A percentile compares a stretch with the other conserved stretches of the same genome.
phyloP scores from a whole-genome alignment of 2,797 vertebrate species.

The Pterois miles region DNA sequence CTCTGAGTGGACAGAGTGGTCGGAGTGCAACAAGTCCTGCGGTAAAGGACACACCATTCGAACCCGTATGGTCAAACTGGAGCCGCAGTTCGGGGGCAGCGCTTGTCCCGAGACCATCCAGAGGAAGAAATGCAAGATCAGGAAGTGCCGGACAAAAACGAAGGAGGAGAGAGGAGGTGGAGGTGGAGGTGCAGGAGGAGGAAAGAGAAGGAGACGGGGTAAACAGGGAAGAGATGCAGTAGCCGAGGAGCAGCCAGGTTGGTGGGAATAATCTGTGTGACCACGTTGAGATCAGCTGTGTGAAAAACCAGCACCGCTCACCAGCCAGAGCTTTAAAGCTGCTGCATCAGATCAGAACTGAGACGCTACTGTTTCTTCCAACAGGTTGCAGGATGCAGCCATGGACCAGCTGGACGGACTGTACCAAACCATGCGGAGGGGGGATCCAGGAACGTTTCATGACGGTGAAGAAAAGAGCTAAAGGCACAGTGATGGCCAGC shows the following conservation, averaged over 20 bases:
- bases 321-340: background rate
- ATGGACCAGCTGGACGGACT: conserved; percentile 93
- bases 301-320: no score
- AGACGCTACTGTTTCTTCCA: conserved; percentile 9
- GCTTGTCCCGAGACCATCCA: conserved; percentile 94
- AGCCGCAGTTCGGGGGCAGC: conserved; percentile 92
- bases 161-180: conserved; percentile 83
- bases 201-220: conserved; percentile 84
- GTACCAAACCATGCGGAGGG: conserved; percentile 90
- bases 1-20: conserved; percentile 96
- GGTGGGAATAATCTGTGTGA: background rate
- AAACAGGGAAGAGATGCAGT: conserved; percentile 83
- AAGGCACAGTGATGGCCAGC: conserved; percentile 81
- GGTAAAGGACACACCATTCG: conserved; percentile 96
- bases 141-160: conserved; percentile 89
- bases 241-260: conserved; percentile 87
- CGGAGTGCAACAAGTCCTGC: conserved; percentile 97
- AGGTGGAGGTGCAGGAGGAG: conserved; percentile 78
- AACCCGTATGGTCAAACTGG: conserved; percentile 93
- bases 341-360: background rate
- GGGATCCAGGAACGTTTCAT: conserved; percentile 93
- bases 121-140: conserved; percentile 92
- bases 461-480: conserved; percentile 89
- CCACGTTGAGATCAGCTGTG: no score
- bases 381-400: conserved; percentile 90